Conservation (phyloP, 2,888 invertebrate species). For the Chironomus tentans region DNA sequence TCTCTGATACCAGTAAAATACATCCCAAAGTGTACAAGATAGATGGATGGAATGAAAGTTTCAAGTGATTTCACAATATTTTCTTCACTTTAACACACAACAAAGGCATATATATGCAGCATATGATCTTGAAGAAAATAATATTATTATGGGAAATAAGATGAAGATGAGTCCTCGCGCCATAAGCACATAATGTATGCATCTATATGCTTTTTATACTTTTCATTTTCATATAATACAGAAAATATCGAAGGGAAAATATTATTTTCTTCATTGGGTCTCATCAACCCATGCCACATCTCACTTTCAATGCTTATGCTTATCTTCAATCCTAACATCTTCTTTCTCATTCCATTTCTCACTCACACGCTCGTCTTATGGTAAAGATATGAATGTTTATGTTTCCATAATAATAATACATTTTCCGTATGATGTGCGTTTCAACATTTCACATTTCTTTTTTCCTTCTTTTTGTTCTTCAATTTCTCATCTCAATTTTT, state of each 20-base stretch:
- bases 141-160: too few species aligned
- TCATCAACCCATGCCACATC: not conserved
- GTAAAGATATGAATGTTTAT: not conserved
- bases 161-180: too few species aligned
- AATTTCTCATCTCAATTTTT: not conserved
- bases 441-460: not conserved
- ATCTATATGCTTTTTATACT: not conserved
- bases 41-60: not conserved
- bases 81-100: not conserved
- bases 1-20: not conserved
- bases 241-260: not conserved
- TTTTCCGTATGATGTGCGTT: not conserved
- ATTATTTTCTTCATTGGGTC: not conserved
- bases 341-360: not conserved
- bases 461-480: not conserved
- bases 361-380: not conserved
- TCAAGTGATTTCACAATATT: slow-evolving; percentile 11
- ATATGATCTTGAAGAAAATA: not conserved
- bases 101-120: not conserved
- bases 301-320: not conserved
- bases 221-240: not conserved
- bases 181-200: not conserved
- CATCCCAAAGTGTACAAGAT: not conserved
- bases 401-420: slow-evolving; percentile 4
- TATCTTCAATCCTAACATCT: not conserved